Base-by-base conservation (phyloP, 2,113 vertebrate species). In the Myxocyprinus asiaticus region DNA sequence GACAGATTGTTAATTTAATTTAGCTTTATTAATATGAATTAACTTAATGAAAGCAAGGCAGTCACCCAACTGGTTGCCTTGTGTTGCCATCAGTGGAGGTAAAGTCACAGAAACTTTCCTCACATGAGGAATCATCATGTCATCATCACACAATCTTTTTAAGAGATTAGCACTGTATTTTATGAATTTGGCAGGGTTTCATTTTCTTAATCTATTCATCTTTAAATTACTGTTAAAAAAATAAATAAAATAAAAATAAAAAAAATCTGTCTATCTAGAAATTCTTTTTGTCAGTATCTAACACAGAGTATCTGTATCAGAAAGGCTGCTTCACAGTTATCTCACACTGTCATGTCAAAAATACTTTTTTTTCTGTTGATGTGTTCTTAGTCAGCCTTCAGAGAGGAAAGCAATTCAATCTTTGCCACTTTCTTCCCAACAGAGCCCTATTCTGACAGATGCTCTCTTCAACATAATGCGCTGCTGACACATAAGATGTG, bases 391-490 rank as follows among this genome's bases (percentile, higher is more conserved):
- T 77, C 73, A 62, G 71, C 43, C 71, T 74, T 74, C 74, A 87
- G 77, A 87, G 65, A 71, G 63, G 63, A 15, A 86, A 82, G 58
- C 82, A 69, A 81, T 85, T 85, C 83, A 83, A 50, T 84, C 80
- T 83, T 85, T 45, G 69, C 66, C 22, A 3, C 22, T 82, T 70
- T 82, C 53, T 83, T 76, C 71, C 80, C 82, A 81, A 75, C 74
- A 74, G 82, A 82, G 83, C 84, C 83, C 81, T 82, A 67, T 80
- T 82, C 55, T 87, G 85, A 90, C 88, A 89, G 75, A 59, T 53
- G 74, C 65, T 83, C 55, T 69, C 71, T 43, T 51, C 59, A 11
- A 48, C 81, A 73, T 79, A 80, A 79, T 77, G 78, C 82, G 58
- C 80, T 70, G 58, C 43, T 76, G 82, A 78, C 76, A 8, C 67